These are phyloP conservation scores for Benitochromis conjunctus DNA, from an alignment of 2,113 vertebrate genomes.

Conservation along the genomic window DNA sequence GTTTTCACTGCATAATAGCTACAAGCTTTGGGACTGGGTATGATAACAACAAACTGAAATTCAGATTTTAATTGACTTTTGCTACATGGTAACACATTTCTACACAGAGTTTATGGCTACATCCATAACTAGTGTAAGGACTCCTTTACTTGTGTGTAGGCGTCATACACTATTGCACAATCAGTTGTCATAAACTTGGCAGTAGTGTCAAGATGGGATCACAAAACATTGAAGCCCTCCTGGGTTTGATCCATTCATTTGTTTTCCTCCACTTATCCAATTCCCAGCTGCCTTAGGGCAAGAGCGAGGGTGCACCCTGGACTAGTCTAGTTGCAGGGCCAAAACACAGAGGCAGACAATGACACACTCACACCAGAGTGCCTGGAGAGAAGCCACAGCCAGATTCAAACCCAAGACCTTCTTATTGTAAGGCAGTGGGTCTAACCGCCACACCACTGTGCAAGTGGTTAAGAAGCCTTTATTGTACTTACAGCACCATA, in stretches of 20 bases:
- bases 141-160: neutral
- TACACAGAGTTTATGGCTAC: neutral
- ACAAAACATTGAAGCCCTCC: neutral
- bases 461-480: neutral
- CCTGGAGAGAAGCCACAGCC: too few species aligned
- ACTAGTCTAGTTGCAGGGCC: neutral
- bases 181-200: neutral
- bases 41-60: neutral
- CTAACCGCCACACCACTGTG: too few species aligned
- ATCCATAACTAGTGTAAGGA: fast-evolving
- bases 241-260: neutral
- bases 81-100: neutral
- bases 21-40: neutral
- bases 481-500: neutral
- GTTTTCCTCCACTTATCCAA: neutral
- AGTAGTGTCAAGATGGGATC: neutral
- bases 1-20: neutral
- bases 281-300: neutral
- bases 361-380: too few species aligned
- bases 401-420: too few species aligned
- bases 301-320: neutral
- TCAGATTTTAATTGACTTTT: neutral
- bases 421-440: too few species aligned
- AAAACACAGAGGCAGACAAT: neutral
- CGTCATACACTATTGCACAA: neutral